Evolutionary conservation across 2,797 vertebrate genomes (phyloP).

Genomic region (Gastrophryne carolinensis): DNA sequence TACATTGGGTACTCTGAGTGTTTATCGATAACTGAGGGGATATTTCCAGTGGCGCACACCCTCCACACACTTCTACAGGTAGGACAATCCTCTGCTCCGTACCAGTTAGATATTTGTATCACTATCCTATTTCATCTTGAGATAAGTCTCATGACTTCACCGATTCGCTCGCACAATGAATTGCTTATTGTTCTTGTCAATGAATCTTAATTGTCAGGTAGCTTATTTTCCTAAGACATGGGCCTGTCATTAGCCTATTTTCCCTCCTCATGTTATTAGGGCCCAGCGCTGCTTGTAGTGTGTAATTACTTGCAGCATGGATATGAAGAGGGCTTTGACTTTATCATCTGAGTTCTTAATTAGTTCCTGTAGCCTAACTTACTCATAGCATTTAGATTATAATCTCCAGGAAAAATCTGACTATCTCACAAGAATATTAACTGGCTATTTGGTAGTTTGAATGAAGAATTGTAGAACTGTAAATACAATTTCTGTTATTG

Average conservation of each 20-base stretch:
- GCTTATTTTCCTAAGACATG: slow-evolving; percentile 1
- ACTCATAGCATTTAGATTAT: neutral
- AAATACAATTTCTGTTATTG: no score
- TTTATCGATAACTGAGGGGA: slow-evolving; percentile 81
- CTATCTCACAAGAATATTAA: no score
- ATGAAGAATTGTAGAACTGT: no score
- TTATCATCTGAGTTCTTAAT: neutral
- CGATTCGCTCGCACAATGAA: slow-evolving; percentile 9
- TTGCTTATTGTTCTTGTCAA: slow-evolving; percentile 33
- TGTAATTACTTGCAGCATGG: neutral
- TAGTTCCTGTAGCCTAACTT: neutral
- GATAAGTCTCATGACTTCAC: neutral
- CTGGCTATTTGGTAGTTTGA: no score
- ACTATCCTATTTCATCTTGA: slow-evolving; percentile 3
- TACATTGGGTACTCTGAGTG: slow-evolving; percentile 88
- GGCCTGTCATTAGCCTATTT: slow-evolving; percentile 32
- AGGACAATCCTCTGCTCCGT: slow-evolving; percentile 49
- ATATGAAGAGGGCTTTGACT: neutral
- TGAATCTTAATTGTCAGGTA: slow-evolving; percentile 42
- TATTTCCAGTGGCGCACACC: slow-evolving; percentile 87
- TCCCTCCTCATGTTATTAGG: slow-evolving; percentile 26
- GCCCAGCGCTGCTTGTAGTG: neutral
- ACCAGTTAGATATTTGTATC: neutral
- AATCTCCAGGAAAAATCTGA: no score
- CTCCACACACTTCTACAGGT: slow-evolving; percentile 92